Evolutionary conservation across 2,113 vertebrate species (phyloP).

Genomic region (Spilogale gracilis): DNA sequence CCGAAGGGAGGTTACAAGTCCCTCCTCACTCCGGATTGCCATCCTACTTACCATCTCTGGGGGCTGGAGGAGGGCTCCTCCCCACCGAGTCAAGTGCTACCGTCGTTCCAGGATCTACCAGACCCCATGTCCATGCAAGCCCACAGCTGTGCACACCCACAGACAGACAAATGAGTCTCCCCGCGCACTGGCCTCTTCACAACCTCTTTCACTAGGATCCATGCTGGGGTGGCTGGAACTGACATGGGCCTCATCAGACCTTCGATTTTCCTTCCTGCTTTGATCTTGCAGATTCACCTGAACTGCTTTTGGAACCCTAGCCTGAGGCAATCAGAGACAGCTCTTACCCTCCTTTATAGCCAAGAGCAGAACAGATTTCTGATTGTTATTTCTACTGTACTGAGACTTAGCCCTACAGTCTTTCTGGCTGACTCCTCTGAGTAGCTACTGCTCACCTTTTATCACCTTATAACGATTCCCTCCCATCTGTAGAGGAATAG

Average conservation of each 20-base stretch:
- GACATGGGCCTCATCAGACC: neutral
- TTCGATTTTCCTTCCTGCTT: neutral
- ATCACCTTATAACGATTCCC: conserved; percentile 25
- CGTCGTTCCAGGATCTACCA: neutral
- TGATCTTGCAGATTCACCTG: conserved; percentile 16
- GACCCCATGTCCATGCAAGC: neutral
- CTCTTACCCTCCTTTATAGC: neutral
- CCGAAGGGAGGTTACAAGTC: neutral
- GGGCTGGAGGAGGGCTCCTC: neutral
- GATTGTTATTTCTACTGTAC: neutral
- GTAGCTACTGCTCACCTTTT: neutral
- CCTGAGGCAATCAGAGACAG: neutral
- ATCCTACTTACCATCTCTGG: neutral
- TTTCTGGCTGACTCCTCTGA: conserved; percentile 41
- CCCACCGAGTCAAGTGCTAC: neutral
- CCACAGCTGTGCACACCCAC: neutral
- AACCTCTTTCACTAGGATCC: neutral
- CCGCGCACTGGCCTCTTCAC: neutral
- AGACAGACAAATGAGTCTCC: neutral
- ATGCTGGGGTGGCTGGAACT: neutral
- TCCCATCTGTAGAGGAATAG: neutral
- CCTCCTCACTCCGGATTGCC: neutral
- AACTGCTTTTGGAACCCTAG: neutral
- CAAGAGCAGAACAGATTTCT: neutral
- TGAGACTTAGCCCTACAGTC: neutral